These are phyloP conservation scores for Enteromius paludinosus DNA, from an alignment of 2,797 vertebrate species.

Conservation along the genomic window DNA sequence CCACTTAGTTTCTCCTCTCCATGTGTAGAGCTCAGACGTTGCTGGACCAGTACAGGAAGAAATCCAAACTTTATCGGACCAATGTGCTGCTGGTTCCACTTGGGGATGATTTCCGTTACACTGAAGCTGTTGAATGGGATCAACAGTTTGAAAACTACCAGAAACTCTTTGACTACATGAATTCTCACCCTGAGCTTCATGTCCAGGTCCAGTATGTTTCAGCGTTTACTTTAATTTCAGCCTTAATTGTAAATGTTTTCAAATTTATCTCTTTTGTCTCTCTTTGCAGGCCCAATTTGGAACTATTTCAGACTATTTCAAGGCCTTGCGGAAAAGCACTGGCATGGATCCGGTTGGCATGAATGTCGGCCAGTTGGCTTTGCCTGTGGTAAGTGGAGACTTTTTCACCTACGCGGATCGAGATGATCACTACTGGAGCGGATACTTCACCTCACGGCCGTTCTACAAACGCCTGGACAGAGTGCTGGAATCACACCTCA, in stretches of 20 bases:
- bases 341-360: constrained; percentile 61
- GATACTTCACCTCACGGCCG: constrained; percentile 92
- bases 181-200: constrained; percentile 85
- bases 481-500: constrained; percentile 83
- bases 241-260: neutral
- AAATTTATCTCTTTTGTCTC: constrained; percentile 33
- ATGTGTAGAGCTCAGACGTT: constrained; percentile 82
- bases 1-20: constrained; percentile 7
- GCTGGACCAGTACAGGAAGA: constrained; percentile 93
- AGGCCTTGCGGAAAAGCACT: constrained; percentile 77
- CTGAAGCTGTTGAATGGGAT: constrained; percentile 88
- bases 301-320: constrained; percentile 91
- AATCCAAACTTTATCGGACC: constrained; percentile 89
- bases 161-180: constrained; percentile 90
- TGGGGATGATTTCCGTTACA: constrained; percentile 91
- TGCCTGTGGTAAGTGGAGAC: constrained; percentile 87
- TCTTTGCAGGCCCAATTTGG: constrained; percentile 87
- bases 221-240: too few species aligned
- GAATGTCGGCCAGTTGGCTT: constrained; percentile 65
- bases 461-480: constrained; percentile 91
- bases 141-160: constrained; percentile 93
- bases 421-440: constrained; percentile 96
- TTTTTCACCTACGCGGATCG: constrained; percentile 96
- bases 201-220: constrained; percentile 78
- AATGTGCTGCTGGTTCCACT: constrained; percentile 86